phyloP scores from a whole-genome alignment of 35 echinoderm and acorn worm species.

The Hemicentrotus pulcherrimus region DNA sequence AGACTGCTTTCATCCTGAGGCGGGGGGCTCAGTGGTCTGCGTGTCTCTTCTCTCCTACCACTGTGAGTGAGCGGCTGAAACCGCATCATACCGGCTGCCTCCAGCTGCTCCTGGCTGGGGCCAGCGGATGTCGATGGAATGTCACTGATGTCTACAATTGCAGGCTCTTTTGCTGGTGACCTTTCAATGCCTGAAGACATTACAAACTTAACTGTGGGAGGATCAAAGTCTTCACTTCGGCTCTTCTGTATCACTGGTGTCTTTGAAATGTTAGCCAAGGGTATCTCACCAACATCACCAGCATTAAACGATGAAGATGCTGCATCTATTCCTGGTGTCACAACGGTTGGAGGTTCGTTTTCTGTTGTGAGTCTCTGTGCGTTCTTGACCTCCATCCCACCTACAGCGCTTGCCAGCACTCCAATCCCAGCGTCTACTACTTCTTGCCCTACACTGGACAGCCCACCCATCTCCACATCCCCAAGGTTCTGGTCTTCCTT shows the following conservation, averaged over 20 bases:
- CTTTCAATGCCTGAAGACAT: neutral
- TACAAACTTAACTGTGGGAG: slow-evolving; percentile 31
- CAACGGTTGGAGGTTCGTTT: neutral
- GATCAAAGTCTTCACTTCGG: slow-evolving; percentile 11
- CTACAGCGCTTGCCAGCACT: neutral
- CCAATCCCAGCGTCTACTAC: neutral
- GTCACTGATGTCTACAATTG: slow-evolving; percentile 37
- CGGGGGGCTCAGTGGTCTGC: neutral
- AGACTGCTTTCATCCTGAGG: neutral
- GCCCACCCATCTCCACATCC: neutral
- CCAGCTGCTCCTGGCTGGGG: slow-evolving; percentile 26
- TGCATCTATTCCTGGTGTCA: neutral
- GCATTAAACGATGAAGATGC: neutral
- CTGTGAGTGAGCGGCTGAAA: slow-evolving; percentile 20
- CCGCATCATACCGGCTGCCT: slow-evolving; percentile 38
- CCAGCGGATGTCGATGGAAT: slow-evolving; percentile 38
- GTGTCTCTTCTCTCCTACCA: slow-evolving; percentile 7
- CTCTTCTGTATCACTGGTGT: neutral
- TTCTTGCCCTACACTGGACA: neutral
- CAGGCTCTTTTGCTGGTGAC: neutral
- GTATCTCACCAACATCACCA: neutral
- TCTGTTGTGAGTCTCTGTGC: neutral
- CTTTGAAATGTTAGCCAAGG: neutral
- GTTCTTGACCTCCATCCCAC: slow-evolving; percentile 4
- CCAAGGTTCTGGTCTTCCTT: slow-evolving; percentile 32